phyloP scores from a whole-genome alignment of 2,113 vertebrate species.

The Limanda limanda region DNA sequence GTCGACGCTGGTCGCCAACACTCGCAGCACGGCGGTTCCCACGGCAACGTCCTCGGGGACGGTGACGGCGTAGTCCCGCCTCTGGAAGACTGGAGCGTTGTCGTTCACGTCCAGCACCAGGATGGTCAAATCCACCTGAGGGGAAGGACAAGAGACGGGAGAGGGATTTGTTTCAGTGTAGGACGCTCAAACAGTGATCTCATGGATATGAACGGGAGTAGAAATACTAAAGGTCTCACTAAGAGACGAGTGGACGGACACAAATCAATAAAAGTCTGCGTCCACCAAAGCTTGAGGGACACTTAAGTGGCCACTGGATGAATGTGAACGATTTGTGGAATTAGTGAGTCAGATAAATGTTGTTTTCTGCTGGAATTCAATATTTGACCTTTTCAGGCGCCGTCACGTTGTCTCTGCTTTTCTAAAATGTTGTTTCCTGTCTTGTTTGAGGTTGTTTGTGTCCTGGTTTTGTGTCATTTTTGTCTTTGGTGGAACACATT shows the following conservation, averaged over 20 bases:
- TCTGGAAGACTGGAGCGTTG: slow-evolving; percentile 95
- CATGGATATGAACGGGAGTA: slow-evolving; percentile 2
- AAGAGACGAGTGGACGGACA: slow-evolving; percentile 14
- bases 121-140: slow-evolving; percentile 88
- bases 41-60: slow-evolving; percentile 91
- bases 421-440: background rate
- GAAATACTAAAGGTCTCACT: slow-evolving; percentile 21
- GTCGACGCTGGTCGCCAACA: slow-evolving; percentile 94
- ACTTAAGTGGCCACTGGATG: background rate
- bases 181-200: background rate
- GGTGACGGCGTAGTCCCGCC: slow-evolving; percentile 89
- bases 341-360: slow-evolving; percentile 12
- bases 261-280: slow-evolving; percentile 19
- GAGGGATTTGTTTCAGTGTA: background rate
- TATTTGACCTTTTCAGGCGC: background rate
- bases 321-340: background rate
- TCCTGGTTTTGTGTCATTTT: background rate
- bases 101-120: slow-evolving; percentile 96
- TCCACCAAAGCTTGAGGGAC: slow-evolving; percentile 1
- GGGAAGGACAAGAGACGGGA: slow-evolving; percentile 7
- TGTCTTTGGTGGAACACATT: background rate
- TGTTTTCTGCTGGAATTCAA: background rate
- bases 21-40: slow-evolving; percentile 88
- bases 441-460: background rate
- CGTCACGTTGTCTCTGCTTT: background rate